phyloP scores from a whole-genome alignment of 2,797 vertebrate genomes.

The Chrysocyon brachyurus region DNA sequence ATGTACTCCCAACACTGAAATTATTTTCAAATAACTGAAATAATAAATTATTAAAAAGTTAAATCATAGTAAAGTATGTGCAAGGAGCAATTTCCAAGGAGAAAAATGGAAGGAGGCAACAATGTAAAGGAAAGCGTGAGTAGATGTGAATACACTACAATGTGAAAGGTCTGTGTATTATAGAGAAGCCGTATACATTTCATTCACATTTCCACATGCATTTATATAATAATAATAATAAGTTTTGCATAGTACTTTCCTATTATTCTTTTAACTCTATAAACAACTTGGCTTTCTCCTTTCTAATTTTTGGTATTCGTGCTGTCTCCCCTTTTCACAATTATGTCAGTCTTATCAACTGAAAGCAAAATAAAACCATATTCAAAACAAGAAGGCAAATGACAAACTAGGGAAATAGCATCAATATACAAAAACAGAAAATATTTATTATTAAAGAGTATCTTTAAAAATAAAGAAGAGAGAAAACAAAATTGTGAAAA shows the following conservation, averaged over 20 bases:
- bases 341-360: background rate
- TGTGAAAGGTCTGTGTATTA: background rate
- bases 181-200: background rate
- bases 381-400: background rate
- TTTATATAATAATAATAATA: background rate
- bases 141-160: background rate
- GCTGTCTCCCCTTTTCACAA: background rate
- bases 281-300: constrained; percentile 13
- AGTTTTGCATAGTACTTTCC: background rate
- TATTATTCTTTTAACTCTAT: background rate
- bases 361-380: constrained; percentile 30
- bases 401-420: background rate
- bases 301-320: background rate
- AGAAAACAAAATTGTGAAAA: background rate
- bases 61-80: background rate
- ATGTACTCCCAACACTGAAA: background rate
- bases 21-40: constrained; percentile 30
- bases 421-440: background rate
- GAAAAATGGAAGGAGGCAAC: background rate
- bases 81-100: background rate
- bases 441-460: background rate
- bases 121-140: background rate
- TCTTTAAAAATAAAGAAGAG: background rate
- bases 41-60: background rate
- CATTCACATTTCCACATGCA: background rate